phyloP scores from a whole-genome alignment of 2,113 vertebrate species.

The Tamias sibiricus region DNA sequence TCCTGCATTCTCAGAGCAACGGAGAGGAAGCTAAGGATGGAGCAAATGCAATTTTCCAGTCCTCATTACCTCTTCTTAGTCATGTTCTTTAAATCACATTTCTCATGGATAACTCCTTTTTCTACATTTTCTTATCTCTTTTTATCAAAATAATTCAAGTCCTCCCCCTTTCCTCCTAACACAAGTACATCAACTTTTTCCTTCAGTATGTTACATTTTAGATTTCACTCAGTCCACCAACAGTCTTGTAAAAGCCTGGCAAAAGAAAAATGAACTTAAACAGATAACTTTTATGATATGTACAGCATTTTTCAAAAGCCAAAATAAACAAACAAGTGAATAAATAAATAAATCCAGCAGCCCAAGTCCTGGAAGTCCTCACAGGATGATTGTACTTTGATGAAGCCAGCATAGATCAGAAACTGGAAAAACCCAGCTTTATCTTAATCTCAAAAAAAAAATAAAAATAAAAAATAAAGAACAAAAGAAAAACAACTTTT shows the following conservation, averaged over 20 bases:
- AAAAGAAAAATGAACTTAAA: slow-evolving; percentile 33
- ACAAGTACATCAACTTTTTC: not conserved
- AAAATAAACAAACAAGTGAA: not conserved
- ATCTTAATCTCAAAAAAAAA: not conserved
- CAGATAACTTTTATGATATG: not conserved
- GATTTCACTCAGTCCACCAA: not conserved
- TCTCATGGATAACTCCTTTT: not conserved
- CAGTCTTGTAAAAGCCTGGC: not conserved
- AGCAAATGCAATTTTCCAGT: not conserved
- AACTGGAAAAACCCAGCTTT: not conserved
- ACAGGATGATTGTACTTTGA: not conserved
- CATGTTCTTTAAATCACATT: not conserved
- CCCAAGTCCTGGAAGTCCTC: not conserved
- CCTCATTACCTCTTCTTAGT: not conserved
- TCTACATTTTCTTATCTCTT: not conserved
- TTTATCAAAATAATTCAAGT: slow-evolving; percentile 27
- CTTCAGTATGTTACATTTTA: slow-evolving; percentile 10
- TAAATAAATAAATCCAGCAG: slow-evolving; percentile 13
- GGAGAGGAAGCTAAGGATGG: not conserved
- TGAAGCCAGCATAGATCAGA: not conserved
- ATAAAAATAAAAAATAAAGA: not conserved
- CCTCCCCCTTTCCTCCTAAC: not conserved
- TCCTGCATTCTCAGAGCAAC: not conserved
- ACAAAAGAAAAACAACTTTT: not conserved
- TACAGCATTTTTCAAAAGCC: not conserved